Evolutionary conservation across 2,113 vertebrate species (phyloP).

Genomic region (Triplophysa siluroides): DNA sequence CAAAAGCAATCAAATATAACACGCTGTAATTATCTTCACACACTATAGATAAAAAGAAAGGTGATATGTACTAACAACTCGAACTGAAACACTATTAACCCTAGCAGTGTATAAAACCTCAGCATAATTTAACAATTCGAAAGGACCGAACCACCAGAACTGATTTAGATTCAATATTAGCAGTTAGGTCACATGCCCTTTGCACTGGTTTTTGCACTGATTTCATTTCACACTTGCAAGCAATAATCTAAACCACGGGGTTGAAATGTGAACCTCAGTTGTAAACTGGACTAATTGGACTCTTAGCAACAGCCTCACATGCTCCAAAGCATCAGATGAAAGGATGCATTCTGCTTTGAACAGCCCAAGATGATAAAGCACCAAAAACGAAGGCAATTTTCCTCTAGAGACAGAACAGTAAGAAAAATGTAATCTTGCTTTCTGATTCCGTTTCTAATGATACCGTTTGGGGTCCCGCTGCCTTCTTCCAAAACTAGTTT

Average conservation of each 20-base stretch:
- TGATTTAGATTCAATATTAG: not conserved
- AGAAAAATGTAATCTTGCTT: slow-evolving; percentile 21
- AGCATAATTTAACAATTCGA: not conserved
- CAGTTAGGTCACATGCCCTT: not conserved
- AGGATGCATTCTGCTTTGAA: slow-evolving; percentile 26
- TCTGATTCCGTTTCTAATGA: not conserved
- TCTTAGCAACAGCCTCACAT: slow-evolving; percentile 16
- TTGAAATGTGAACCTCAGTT: slow-evolving; percentile 7
- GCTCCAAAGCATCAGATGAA: slow-evolving; percentile 8
- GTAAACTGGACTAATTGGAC: slow-evolving; percentile 22
- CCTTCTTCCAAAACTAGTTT: slow-evolving; percentile 20
- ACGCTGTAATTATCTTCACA: slow-evolving; percentile 16
- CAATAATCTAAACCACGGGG: not conserved
- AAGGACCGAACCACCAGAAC: not conserved
- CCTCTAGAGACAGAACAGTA: slow-evolving; percentile 13
- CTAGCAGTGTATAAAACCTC: not conserved
- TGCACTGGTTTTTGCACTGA: too few relatives aligned
- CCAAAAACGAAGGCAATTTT: slow-evolving; percentile 27
- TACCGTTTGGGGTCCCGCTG: slow-evolving; percentile 7
- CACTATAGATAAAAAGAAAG: not conserved
- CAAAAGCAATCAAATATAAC: slow-evolving; percentile 20
- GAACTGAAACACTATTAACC: not conserved
- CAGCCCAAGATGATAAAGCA: slow-evolving; percentile 15
- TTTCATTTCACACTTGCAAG: not conserved
- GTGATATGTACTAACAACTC: not conserved